Base-by-base conservation (phyloP, 2,113 vertebrate species). In the Lophochroa leadbeateri region DNA sequence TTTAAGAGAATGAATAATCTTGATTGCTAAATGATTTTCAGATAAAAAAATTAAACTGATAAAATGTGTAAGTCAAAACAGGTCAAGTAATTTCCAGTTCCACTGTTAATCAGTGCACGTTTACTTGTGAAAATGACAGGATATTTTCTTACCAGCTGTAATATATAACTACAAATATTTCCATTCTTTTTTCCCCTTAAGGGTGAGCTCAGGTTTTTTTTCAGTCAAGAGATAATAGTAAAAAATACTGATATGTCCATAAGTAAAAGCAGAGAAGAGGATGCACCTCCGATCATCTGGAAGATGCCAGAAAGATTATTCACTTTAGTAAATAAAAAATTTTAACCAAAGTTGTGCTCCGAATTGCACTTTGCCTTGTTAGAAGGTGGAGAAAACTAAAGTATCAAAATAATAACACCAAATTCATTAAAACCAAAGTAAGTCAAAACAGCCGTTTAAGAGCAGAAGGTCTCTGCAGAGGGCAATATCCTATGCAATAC, bases 161-260 rank as follows among this genome's bases (percentile, higher is more conserved):
- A 77, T 44, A 28, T 0, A 0, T 12, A 60, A 18, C 6, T 28
- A n/a, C 11, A 47, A 41, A 17, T 31, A 61, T 69, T 82, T 57
- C 53, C 7, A 44, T 8, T 7, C 19, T 52, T 84, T 78, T 81
- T 60, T 70, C 15, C 4, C 7, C 9, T 44, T 74, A 28, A 79
- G 13, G 4, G 0, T 0, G 1, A 82, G 9, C 35, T 65, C 4
- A 23, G 2, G 5, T 10, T 1, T 2, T 70, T 65, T 75, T 85
- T 47, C 29, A 41, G 75, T 41, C 3, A 44, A 55, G 13, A 67
- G 3, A 6, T 9, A 74, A 81, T 2, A 72, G 31, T 31, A 75
- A 83, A 84, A 79, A 67, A 12, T 11, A 24, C 17, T 57, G 5
- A 3, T 6, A 4, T 4, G 10, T 33, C 6, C 13, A 6, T 49